These are phyloP conservation scores for Anagyrus pseudococci DNA, from an alignment of 2,888 invertebrate species.

Conservation along the genomic window DNA sequence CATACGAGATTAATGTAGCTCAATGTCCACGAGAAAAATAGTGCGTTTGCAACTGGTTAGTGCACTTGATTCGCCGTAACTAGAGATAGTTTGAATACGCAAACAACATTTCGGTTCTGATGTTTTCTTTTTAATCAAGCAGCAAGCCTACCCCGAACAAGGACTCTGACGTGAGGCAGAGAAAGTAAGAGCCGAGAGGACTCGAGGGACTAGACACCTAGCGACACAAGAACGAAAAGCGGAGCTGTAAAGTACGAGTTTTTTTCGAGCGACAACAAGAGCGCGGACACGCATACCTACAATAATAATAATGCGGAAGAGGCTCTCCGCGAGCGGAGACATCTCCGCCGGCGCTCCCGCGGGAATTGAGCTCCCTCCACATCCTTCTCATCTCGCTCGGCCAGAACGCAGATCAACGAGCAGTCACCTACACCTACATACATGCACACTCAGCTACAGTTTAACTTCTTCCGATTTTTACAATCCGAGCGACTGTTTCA, in stretches of 20 bases:
- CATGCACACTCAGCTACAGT: not conserved
- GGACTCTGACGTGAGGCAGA: constrained; percentile 59
- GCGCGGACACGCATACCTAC: not conserved
- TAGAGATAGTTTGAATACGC: no score
- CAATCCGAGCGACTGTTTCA: constrained; percentile 4
- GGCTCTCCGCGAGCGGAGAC: not conserved
- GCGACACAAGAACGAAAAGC: constrained; percentile 39
- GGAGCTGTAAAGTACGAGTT: constrained; percentile 27
- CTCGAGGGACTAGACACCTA: constrained; percentile 30
- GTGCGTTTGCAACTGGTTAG: no score
- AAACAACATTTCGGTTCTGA: no score
- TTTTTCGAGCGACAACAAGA: constrained; percentile 7
- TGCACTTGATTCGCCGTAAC: no score
- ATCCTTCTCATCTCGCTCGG: not conserved
- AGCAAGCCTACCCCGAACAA: constrained; percentile 60
- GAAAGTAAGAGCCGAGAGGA: constrained; percentile 50
- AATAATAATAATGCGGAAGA: no score
- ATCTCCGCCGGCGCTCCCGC: no score
- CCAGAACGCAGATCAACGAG: not conserved
- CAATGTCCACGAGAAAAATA: no score
- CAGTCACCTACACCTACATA: not conserved
- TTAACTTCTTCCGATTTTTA: constrained; percentile 27
- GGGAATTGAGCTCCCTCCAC: no score
- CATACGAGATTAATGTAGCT: no score
- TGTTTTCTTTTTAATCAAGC: constrained; percentile 18